Conservation (phyloP, 2,888 invertebrate species). For the Busseola fusca region DNA sequence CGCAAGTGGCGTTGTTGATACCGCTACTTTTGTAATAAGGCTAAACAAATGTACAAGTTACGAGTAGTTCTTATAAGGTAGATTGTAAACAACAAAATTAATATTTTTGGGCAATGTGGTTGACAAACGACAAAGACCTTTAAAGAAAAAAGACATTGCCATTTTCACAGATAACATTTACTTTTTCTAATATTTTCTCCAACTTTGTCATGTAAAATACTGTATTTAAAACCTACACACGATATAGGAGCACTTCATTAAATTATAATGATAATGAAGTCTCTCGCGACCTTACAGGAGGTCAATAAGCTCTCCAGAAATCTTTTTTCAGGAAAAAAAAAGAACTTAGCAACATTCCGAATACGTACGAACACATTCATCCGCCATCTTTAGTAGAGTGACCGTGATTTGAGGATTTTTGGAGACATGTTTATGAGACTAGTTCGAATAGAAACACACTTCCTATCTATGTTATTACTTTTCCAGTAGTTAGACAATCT, state of each 20-base stretch:
- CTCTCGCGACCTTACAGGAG: slow-evolving; percentile 49
- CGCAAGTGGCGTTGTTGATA: too few relatives aligned
- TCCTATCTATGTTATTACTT: too few relatives aligned
- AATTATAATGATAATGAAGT: slow-evolving; percentile 60
- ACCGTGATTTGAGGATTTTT: neutral
- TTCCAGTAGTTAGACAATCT: too few relatives aligned
- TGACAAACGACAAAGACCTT: too few relatives aligned
- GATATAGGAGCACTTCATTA: slow-evolving; percentile 48
- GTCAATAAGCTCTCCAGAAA: slow-evolving; percentile 57
- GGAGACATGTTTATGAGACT: too few relatives aligned
- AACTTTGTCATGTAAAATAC: slow-evolving; percentile 3
- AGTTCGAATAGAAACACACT: too few relatives aligned
- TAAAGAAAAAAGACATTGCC: too few relatives aligned
- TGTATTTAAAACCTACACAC: slow-evolving; percentile 22
- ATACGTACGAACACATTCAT: slow-evolving; percentile 59
- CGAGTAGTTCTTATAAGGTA: too few relatives aligned
- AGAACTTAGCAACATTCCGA: slow-evolving; percentile 57
- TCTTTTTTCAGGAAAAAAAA: slow-evolving; percentile 55
- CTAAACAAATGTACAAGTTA: too few relatives aligned
- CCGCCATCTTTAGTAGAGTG: slow-evolving; percentile 48
- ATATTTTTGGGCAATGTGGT: too few relatives aligned
- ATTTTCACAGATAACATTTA: neutral
- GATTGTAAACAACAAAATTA: too few relatives aligned
- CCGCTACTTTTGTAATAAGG: too few relatives aligned
- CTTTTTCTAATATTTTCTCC: neutral